A percentile compares a stretch with the other conserved stretches of the same genome.
phyloP scores from a whole-genome alignment of 2,797 vertebrate species.

The Cynopterus sphinx region DNA sequence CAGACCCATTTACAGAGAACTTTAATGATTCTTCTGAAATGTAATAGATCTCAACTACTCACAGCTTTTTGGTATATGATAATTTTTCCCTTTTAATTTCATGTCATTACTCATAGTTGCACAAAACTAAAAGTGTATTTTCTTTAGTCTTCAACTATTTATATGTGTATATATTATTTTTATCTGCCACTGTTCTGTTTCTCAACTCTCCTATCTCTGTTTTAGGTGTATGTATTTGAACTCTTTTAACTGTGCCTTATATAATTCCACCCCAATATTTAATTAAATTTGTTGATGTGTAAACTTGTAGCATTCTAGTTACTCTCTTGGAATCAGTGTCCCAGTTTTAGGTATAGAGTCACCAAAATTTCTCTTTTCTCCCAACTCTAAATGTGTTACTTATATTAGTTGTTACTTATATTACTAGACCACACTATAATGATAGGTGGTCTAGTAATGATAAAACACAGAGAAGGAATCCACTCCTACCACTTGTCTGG shows the following conservation, averaged over 20 bases:
- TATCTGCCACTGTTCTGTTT: neutral
- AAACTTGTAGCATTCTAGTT: neutral
- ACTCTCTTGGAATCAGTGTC: neutral
- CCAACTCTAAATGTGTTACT: too few species aligned
- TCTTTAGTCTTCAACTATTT: neutral
- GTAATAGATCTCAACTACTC: neutral
- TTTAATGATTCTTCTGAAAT: conserved; percentile 36
- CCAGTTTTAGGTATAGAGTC: neutral
- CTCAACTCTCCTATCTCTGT: neutral
- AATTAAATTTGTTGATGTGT: neutral
- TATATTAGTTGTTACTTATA: too few species aligned
- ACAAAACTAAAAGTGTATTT: conserved; percentile 42
- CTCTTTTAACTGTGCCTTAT: neutral
- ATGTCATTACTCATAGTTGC: conserved; percentile 29
- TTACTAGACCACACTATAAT: neutral
- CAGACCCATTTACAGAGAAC: conserved; percentile 6
- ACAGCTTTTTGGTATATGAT: conserved; percentile 22
- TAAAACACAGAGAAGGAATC: neutral
- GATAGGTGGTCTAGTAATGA: neutral
- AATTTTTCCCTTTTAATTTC: conserved; percentile 34
- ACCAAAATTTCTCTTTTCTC: neutral
- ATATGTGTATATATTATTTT: neutral
- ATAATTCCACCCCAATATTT: neutral
- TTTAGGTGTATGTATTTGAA: neutral
- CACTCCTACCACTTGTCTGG: neutral